Base-by-base conservation (phyloP, 2,888 invertebrate species). In the Epirrita christyi region DNA sequence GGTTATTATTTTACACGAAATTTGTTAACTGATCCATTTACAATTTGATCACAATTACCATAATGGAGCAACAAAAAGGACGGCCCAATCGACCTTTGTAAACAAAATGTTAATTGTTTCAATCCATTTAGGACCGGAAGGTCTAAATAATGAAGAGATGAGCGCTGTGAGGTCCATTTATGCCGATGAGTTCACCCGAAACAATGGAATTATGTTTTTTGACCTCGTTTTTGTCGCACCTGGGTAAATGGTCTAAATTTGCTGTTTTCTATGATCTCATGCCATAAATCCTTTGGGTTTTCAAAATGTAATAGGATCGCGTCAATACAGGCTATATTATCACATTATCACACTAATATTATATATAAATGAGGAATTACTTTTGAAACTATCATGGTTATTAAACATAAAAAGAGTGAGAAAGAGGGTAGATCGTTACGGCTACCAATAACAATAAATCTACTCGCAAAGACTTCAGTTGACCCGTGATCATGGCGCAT, bases 51-150 rank as follows among this genome's bases (percentile, higher is more conserved):
- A 61, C 56, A 60, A 51, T 51, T 49, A 45, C 53, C 46, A 37
- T 58, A 61, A 63, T 55, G 60, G 59, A 63, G 59, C 59, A 63
- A 64, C 57, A 67, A 58, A 61, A 54, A 32, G 57, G 37, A 52
- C 56, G 40, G 43, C 34, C 42, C 57, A 63, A 58, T 59, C 63
- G 70, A 69, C 70, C 71, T 72, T 68, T 67, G 64, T 72, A 71
- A 68, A 76, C 74, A 76, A 70, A 64, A 68, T 71, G 72, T 76
- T 77, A 77, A 77, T 77, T 72, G 70, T 70, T 71, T 52, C 65
- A 58, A 68, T 66, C 78, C 70, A 72, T 74, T 75, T 68, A 67
- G 57, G 54, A 15, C 67, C 70, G 74, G 76, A 76, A 66, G 66
- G 64, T 65, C 63, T 65, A 64, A 64, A 73, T 71, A 72, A 64